A percentile compares a stretch with the other conserved stretches of the same genome.
These are phyloP conservation scores for Xylota sylvarum DNA, from an alignment of 2,888 invertebrate species.

Conservation along the genomic window DNA sequence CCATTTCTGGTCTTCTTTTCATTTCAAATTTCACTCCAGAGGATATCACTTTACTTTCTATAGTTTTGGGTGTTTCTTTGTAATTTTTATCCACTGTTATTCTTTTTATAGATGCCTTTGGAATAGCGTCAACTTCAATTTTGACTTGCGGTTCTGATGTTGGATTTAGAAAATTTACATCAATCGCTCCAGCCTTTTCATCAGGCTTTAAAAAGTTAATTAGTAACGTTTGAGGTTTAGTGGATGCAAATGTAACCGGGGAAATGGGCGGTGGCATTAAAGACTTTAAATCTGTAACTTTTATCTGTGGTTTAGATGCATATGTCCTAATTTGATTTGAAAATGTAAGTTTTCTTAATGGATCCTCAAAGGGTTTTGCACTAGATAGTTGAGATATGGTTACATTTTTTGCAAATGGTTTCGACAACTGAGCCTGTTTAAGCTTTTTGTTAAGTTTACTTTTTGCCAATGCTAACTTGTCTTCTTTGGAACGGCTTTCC, in stretches of 20 bases:
- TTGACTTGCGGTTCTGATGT: background rate
- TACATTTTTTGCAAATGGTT: background rate
- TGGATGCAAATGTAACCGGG: background rate
- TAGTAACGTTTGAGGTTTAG: slow-evolving; percentile 25
- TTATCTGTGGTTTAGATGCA: background rate
- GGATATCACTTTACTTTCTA: slow-evolving; percentile 14
- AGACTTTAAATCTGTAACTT: slow-evolving; percentile 14
- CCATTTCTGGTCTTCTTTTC: background rate
- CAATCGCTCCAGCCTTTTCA: slow-evolving; percentile 11
- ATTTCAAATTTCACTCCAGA: slow-evolving; percentile 26
- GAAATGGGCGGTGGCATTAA: slow-evolving; percentile 45
- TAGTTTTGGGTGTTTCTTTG: background rate
- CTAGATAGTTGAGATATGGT: background rate
- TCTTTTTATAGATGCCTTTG: slow-evolving; percentile 47
- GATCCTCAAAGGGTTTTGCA: background rate
- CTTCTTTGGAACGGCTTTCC: slow-evolving; percentile 10
- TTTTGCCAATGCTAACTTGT: slow-evolving; percentile 51
- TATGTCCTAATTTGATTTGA: background rate
- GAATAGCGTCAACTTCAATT: slow-evolving; percentile 5
- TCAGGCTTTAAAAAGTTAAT: slow-evolving; percentile 35
- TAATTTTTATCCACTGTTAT: background rate
- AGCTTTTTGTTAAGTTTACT: slow-evolving; percentile 52
- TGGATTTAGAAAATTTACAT: slow-evolving; percentile 17
- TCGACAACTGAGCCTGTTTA: slow-evolving; percentile 22
- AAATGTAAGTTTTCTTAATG: background rate